Conservation (phyloP, 1,140 invertebrate genomes). For the Scaptomyza graminum region DNA sequence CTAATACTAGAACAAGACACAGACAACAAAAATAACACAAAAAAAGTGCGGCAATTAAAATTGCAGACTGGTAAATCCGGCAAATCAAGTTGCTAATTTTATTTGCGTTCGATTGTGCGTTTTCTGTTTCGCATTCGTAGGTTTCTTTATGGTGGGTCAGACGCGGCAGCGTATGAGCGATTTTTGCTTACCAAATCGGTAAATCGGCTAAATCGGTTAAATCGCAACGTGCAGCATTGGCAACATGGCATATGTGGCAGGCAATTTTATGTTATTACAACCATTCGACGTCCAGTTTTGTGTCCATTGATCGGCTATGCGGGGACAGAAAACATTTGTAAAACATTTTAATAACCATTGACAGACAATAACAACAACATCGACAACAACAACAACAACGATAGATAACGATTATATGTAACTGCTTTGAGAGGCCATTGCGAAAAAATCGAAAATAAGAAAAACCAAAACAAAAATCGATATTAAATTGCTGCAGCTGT, state of each 20-base stretch:
- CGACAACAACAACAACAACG: conserved; percentile 33
- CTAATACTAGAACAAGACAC: conserved; percentile 27
- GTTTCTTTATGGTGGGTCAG: conserved; percentile 42
- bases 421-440: conserved; percentile 28
- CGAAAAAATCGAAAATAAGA: conserved; percentile 18
- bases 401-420: conserved; percentile 30
- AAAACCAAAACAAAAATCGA: conserved; percentile 12
- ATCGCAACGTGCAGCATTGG: conserved; percentile 38
- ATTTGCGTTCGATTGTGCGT: conserved; percentile 41
- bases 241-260: conserved; percentile 69
- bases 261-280: conserved; percentile 66
- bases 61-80: conserved; percentile 47
- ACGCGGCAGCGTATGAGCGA: conserved; percentile 61
- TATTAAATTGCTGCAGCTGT: conserved; percentile 31
- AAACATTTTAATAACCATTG: conserved; percentile 77
- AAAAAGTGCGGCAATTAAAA: conserved; percentile 26
- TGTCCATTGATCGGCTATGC: conserved; percentile 53
- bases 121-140: conserved; percentile 32
- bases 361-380: conserved; percentile 57
- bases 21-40: too few relatives aligned
- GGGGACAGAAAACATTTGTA: conserved; percentile 70
- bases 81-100: conserved; percentile 62
- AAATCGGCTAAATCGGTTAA: conserved; percentile 17
- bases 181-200: conserved; percentile 58
- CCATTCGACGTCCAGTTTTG: conserved; percentile 44